Evolutionary conservation across 64 coral and sea anemone species (phyloP).

Genomic region (Actinia tenebrosa): DNA sequence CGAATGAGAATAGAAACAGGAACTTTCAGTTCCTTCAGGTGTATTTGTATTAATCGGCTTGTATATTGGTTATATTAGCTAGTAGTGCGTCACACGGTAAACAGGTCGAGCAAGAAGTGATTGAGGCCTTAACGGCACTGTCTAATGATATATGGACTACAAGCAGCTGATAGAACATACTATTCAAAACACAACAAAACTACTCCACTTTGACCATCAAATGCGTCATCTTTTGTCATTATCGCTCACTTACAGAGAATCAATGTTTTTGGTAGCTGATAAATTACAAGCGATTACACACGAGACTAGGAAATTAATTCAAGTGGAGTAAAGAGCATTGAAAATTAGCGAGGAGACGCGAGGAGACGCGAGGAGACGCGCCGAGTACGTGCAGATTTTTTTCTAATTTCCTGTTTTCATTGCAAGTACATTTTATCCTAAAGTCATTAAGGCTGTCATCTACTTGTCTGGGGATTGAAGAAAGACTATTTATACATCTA

Average conservation of each 20-base stretch:
- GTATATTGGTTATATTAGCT: background rate
- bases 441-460: background rate
- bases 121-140: background rate
- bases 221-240: background rate
- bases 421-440: background rate
- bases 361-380: background rate
- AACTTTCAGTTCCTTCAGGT: background rate
- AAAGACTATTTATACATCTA: background rate
- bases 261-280: background rate
- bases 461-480: background rate
- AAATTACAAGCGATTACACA: background rate
- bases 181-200: background rate
- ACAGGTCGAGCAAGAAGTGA: background rate
- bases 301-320: background rate
- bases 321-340: background rate
- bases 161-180: background rate
- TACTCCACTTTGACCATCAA: background rate
- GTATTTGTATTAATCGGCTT: background rate
- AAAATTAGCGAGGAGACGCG: background rate
- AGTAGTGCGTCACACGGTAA: background rate
- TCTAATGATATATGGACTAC: background rate
- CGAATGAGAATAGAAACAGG: background rate
- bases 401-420: background rate
- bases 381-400: background rate
- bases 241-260: background rate